A percentile compares a stretch with the other conserved stretches of the same genome.
These are phyloP conservation scores for Chelonus formosanus DNA, from an alignment of 2,888 invertebrate genomes.

Conservation along the genomic window DNA sequence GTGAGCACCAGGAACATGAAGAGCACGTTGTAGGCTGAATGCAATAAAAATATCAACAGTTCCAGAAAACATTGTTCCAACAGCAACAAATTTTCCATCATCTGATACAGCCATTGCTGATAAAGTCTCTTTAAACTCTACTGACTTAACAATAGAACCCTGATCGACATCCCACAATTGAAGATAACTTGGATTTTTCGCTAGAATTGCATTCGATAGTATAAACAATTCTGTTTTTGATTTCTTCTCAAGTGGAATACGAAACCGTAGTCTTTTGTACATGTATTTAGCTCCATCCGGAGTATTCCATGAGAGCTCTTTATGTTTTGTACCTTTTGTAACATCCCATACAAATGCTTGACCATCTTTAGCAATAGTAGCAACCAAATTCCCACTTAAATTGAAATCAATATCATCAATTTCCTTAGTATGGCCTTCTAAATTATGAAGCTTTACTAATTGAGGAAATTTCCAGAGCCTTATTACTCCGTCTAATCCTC, in stretches of 20 bases:
- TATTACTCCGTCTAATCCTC: slow-evolving; percentile 88
- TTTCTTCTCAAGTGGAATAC: slow-evolving; percentile 70
- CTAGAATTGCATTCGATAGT: slow-evolving; percentile 82
- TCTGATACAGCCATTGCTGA: slow-evolving; percentile 88
- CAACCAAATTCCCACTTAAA: slow-evolving; percentile 78
- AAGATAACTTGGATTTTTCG: slow-evolving; percentile 77
- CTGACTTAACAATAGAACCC: slow-evolving; percentile 69
- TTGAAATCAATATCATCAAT: slow-evolving; percentile 95
- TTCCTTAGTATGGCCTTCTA: slow-evolving; percentile 87
- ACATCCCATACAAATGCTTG: slow-evolving; percentile 83
- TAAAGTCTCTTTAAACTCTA: slow-evolving; percentile 77
- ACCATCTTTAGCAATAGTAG: slow-evolving; percentile 89
- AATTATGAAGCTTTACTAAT: slow-evolving; percentile 74
- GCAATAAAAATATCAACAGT: slow-evolving; percentile 90
- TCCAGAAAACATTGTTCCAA: slow-evolving; percentile 94
- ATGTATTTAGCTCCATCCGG: slow-evolving; percentile 82
- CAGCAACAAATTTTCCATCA: slow-evolving; percentile 90
- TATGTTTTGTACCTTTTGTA: slow-evolving; percentile 72
- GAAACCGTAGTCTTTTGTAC: slow-evolving; percentile 81
- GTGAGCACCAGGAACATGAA: slow-evolving; percentile 86
- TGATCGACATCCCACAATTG: slow-evolving; percentile 81
- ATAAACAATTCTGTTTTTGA: slow-evolving; percentile 76
- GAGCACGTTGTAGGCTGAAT: slow-evolving; percentile 89
- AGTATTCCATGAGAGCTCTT: slow-evolving; percentile 78
- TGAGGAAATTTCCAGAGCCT: slow-evolving; percentile 90